Conservation (phyloP, 2,888 invertebrate species). For the Chesias legatella region DNA sequence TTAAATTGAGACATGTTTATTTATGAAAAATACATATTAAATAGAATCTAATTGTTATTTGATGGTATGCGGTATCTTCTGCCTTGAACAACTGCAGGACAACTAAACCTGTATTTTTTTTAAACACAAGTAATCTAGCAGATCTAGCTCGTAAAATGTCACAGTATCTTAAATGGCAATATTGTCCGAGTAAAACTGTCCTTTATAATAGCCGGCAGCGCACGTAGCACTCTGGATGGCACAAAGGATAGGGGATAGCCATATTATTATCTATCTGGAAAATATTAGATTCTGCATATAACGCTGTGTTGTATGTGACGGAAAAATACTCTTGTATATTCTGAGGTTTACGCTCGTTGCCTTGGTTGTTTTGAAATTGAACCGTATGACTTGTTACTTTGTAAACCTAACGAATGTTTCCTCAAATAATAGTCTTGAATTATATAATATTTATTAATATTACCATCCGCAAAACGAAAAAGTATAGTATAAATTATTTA, state of each 20-base stretch:
- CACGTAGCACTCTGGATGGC: conserved; percentile 3
- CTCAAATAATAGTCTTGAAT: no score
- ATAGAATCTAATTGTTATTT: no score
- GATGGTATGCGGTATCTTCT: no score
- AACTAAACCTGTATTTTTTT: neutral
- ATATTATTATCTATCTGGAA: conserved; percentile 18
- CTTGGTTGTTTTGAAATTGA: no score
- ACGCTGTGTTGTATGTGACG: conserved; percentile 16
- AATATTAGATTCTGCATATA: conserved; percentile 24
- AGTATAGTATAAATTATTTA: no score
- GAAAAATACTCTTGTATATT: conserved; percentile 9
- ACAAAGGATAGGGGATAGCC: conserved; percentile 13
- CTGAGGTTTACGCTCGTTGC: no score
- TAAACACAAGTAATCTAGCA: neutral
- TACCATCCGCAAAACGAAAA: no score
- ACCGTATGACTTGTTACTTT: no score
- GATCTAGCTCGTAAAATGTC: neutral
- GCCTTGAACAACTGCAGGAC: neutral
- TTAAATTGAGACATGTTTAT: no score
- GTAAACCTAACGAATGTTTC: no score
- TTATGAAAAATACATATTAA: no score
- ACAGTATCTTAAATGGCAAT: conserved; percentile 6
- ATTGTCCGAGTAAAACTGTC: conserved; percentile 6
- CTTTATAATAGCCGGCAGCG: conserved; percentile 12
- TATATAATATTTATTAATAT: no score